Base-by-base conservation (phyloP, 2,888 invertebrate genomes). In the Carpatolechia fugitivella region DNA sequence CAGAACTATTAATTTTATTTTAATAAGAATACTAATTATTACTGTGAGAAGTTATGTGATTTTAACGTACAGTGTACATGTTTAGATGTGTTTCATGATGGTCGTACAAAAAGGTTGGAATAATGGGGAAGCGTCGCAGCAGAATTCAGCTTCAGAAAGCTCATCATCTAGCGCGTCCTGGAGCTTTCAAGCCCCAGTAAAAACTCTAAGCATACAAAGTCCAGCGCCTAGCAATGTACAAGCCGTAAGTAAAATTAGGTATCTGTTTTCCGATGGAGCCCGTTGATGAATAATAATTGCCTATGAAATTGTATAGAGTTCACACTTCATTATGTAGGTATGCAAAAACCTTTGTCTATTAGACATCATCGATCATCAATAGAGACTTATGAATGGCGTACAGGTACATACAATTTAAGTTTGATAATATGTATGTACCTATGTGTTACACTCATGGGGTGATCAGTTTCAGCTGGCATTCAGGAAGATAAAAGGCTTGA, bases 61-160 rank as follows among this genome's bases (percentile, higher is more conserved):
- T 47, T 10, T 20, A 47, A 16, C 11, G 11, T n/a, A 31, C 30
- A 16, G 49, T 49, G 49, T 49, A 35, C 35, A 31, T 49, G 30
- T n/a, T 35, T 35, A n/a, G 2, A 16, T 20, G 16, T 31, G 35
- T 14, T 49, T 68, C 81, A 84, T 82, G 76, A 90, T 90, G 90
- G 90, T 89, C 66, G 82, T 90, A 66, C 88, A 90, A 76, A 88
- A 84, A 73, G 82, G 73, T 72, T 83, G 79, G 81, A 82, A 69
- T 71, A 80, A 71, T 64, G 78, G 73, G 62, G 86, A 87, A 64
- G 68, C 72, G 62, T 69, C 80, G 54, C 73, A 73, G 58, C 81
- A 81, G 64, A 84, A 74, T 68, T 61, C 75, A 52, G 67, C 71
- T 51, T 59, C 75, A 44, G 82, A 82, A 62, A 76, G 60, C 61